phyloP scores from a whole-genome alignment of 2,888 invertebrate species.

The Hemithea aestivaria region DNA sequence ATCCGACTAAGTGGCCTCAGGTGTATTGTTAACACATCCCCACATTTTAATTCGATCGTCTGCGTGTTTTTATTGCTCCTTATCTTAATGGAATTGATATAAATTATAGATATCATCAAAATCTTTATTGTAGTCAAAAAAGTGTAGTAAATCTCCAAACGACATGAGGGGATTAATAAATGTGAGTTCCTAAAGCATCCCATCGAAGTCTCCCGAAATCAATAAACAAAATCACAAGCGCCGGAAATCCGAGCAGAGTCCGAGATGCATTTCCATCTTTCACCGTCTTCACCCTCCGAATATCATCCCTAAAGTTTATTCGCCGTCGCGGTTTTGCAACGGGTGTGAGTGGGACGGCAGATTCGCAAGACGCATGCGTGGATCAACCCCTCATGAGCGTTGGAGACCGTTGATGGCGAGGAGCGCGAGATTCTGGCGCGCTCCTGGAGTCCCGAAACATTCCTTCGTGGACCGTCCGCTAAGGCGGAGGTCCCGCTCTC shows the following conservation, averaged over 20 bases:
- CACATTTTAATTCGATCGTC: constrained; percentile 29
- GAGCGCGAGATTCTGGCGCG: constrained; percentile 65
- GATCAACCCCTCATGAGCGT: constrained; percentile 67
- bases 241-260: constrained; percentile 76
- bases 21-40: constrained; percentile 43
- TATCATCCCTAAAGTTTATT: constrained; percentile 67
- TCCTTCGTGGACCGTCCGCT: constrained; percentile 74
- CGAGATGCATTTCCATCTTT: constrained; percentile 78
- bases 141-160: constrained; percentile 60
- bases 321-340: constrained; percentile 40
- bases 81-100: constrained; percentile 20
- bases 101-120: constrained; percentile 44
- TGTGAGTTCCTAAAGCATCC: constrained; percentile 47
- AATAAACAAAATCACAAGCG: constrained; percentile 77
- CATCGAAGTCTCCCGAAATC: constrained; percentile 64
- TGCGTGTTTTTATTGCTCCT: constrained; percentile 18
- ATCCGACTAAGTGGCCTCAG: constrained; percentile 48
- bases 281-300: constrained; percentile 76
- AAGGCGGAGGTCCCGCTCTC: constrained; percentile 75
- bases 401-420: constrained; percentile 64
- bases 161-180: constrained; percentile 69
- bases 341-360: constrained; percentile 49
- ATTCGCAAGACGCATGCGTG: constrained; percentile 62
- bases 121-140: constrained; percentile 45
- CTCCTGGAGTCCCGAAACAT: constrained; percentile 65